These are phyloP conservation scores for Salpingus planirostris DNA, from an alignment of 2,888 invertebrate species.

Conservation along the genomic window DNA sequence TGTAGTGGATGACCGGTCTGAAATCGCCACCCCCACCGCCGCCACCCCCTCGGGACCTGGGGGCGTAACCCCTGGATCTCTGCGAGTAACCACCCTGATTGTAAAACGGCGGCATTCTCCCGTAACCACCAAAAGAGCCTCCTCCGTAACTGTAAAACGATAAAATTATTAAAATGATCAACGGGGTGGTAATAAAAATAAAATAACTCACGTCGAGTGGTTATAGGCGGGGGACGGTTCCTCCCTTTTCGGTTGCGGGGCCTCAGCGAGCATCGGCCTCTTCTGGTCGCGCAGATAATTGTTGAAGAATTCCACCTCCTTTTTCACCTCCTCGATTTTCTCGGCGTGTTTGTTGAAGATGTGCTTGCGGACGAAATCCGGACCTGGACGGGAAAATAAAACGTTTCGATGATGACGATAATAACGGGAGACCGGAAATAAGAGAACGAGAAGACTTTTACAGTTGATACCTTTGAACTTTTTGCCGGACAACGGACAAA, in stretches of 20 bases:
- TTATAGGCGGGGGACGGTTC: conserved; percentile 40
- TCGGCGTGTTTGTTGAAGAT: conserved; percentile 96
- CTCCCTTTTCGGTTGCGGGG: conserved; percentile 47
- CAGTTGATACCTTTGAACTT: conserved; percentile 92
- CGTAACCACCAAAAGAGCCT: conserved; percentile 33
- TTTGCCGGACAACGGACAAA: conserved; percentile 96
- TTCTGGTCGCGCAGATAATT: conserved; percentile 92
- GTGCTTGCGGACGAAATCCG: conserved; percentile 97
- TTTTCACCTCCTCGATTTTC: conserved; percentile 93
- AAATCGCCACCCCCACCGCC: conserved; percentile 64
- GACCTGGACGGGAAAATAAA: conserved; percentile 52
- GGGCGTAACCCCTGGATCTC: conserved; percentile 27
- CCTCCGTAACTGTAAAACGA: conserved; percentile 12
- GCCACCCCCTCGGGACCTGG: conserved; percentile 31
- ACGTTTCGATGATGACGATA: neutral
- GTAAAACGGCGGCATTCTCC: conserved; percentile 45
- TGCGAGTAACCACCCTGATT: conserved; percentile 33
- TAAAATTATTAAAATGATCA: neutral
- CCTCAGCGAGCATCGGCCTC: conserved; percentile 87
- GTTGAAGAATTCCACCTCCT: conserved; percentile 96
- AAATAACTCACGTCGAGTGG: conserved; percentile 35
- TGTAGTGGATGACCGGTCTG: conserved; percentile 84
- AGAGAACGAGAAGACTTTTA: neutral
- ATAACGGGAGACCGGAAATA: neutral
- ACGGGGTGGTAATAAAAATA: conserved; percentile 1